phyloP scores from a whole-genome alignment of 2,888 invertebrate genomes.

The Danaus chrysippus region DNA sequence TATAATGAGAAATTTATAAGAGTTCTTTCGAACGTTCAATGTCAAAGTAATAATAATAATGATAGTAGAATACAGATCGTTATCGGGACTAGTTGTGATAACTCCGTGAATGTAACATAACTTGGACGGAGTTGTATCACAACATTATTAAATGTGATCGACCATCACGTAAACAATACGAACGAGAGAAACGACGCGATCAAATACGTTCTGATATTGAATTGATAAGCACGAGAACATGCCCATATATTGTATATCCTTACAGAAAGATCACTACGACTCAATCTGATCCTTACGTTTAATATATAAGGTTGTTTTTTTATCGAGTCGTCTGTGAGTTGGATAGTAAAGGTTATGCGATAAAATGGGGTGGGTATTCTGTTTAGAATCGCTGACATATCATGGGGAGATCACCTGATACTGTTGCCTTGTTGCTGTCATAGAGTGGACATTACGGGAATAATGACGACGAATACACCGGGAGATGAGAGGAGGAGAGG shows the following conservation, averaged over 20 bases:
- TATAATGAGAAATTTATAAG: too few relatives aligned
- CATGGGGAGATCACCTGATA: constrained; percentile 71
- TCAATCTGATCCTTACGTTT: constrained; percentile 18
- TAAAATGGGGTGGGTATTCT: constrained; percentile 67
- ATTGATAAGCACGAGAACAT: constrained; percentile 59
- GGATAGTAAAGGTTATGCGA: constrained; percentile 39
- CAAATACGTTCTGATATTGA: constrained; percentile 65
- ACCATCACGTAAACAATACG: constrained; percentile 29
- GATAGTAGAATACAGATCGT: too few relatives aligned
- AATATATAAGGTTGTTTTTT: not conserved
- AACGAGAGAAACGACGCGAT: constrained; percentile 47
- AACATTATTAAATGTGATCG: constrained; percentile 9
- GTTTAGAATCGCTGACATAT: constrained; percentile 72
- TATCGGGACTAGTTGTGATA: not conserved
- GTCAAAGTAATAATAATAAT: too few relatives aligned
- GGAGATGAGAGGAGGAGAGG: too few relatives aligned
- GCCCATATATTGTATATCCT: constrained; percentile 34
- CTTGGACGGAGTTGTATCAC: not conserved
- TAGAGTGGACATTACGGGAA: constrained; percentile 45
- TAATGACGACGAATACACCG: not conserved
- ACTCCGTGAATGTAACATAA: not conserved
- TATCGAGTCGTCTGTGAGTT: not conserved
- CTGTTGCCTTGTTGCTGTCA: constrained; percentile 37
- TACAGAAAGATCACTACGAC: constrained; percentile 14
- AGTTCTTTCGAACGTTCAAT: too few relatives aligned